A percentile compares a stretch with the other conserved stretches of the same genome.
Evolutionary conservation across 2,113 vertebrate genomes (phyloP).

Genomic region (Phylloscopus trochilus): DNA sequence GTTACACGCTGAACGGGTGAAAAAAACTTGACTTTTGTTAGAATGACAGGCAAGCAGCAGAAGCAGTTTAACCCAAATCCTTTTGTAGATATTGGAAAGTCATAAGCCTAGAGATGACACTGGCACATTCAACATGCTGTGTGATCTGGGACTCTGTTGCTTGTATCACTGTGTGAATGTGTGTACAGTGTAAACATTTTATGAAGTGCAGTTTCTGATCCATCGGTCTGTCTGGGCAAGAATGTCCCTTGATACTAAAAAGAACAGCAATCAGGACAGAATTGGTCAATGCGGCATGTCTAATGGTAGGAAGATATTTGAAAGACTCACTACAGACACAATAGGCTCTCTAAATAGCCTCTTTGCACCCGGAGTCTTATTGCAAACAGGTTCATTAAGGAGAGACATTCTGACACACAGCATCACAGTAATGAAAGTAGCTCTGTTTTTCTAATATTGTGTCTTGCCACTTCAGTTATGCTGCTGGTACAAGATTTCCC

Average conservation of each 20-base stretch:
- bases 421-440: constrained; percentile 87
- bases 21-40: constrained; percentile 60
- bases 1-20: background rate
- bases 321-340: constrained; percentile 84
- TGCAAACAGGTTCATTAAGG: constrained; percentile 88
- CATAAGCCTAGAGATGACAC: constrained; percentile 76
- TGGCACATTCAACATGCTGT: constrained; percentile 70
- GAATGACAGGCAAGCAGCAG: constrained; percentile 63
- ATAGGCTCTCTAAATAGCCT: constrained; percentile 87
- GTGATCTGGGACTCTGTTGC: constrained; percentile 73
- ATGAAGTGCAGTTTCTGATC: constrained; percentile 85
- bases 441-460: constrained; percentile 85
- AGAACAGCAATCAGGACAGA: constrained; percentile 85
- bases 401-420: constrained; percentile 85
- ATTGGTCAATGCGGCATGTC: constrained; percentile 87
- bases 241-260: constrained; percentile 81
- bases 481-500: constrained; percentile 83
- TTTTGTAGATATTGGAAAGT: constrained; percentile 74
- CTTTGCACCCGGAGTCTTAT: constrained; percentile 85
- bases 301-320: constrained; percentile 87
- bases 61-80: constrained; percentile 75
- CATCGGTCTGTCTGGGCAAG: constrained; percentile 83
- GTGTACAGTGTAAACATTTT: constrained; percentile 84
- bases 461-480: constrained; percentile 85
- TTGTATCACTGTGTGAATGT: constrained; percentile 67